Conservation (phyloP, 92 coral and sea anemone genomes). For the Heliopora coerulea region DNA sequence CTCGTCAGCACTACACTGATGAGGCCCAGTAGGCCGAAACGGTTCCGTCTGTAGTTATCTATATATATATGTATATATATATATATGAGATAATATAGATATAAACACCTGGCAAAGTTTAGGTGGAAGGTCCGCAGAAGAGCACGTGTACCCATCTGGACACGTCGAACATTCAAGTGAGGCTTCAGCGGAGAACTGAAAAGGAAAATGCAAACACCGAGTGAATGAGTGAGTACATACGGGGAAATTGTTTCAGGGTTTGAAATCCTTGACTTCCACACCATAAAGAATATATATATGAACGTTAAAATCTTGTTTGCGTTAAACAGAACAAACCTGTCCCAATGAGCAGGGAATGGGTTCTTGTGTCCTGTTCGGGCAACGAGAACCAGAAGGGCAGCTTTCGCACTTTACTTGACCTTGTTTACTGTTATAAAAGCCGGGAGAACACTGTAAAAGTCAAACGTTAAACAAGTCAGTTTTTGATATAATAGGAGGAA, state of each 20-base stretch:
- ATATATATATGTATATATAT: too few relatives aligned
- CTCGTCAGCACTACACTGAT: too few relatives aligned
- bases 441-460: slow-evolving; percentile 75
- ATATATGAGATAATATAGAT: too few relatives aligned
- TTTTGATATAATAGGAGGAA: too few relatives aligned
- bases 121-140: slow-evolving; percentile 53
- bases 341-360: slow-evolving; percentile 74
- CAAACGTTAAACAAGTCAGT: neutral
- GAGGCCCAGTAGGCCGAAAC: too few relatives aligned
- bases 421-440: slow-evolving; percentile 66
- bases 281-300: neutral
- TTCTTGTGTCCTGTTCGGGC: slow-evolving; percentile 65
- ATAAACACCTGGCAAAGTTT: slow-evolving; percentile 52
- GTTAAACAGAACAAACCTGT: slow-evolving; percentile 59
- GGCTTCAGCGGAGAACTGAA: slow-evolving; percentile 51
- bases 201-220: neutral
- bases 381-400: slow-evolving; percentile 94
- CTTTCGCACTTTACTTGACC: slow-evolving; percentile 55
- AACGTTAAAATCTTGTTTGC: neutral
- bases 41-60: too few relatives aligned
- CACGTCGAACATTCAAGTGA: slow-evolving; percentile 83
- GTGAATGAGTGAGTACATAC: neutral
- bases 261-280: too few relatives aligned
- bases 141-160: slow-evolving; percentile 78
- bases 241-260: neutral